Evolutionary conservation across 2,797 vertebrate species (phyloP), one percentile per base, ranked within the genome.

Genomic region (Lophura swinhoii): DNA sequence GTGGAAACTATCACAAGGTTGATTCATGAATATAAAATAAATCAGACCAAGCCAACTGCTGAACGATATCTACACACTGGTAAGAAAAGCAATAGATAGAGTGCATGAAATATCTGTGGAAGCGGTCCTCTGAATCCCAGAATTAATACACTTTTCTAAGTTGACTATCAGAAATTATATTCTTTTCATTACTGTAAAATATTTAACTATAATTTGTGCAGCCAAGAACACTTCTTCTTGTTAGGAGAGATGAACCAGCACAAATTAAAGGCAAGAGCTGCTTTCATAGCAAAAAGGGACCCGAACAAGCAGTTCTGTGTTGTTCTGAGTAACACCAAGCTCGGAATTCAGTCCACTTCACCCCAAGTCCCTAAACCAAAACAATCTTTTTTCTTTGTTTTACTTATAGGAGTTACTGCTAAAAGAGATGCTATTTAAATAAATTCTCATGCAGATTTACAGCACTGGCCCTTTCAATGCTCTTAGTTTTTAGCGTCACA

Each of bases 11-110:
- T 88, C 73, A 82, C 68, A 68, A 76, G 37, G 26, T 49, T 95
- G 93, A 92, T 73, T 93, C 53, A 90, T 8, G 29, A 93, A 79
- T 90, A 84, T 73, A 59, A 91, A 93, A 71, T 82, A 90, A 94
- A 92, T 79, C 72, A 93, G 51, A 75, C 18, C 11, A 71, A 35
- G 51, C 82, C 49, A 87, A 43, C 23, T 72, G 53, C 84, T 91
- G 73, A 46, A 79, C 84, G 80, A 90, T 28, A 66, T 69, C 35
- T 59, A 55, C 0, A 55, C 0, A 2, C 46, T 90, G 55, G 37
- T 74, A 77, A 9, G 49, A 87, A 72, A 28, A 74, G 55, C 18
- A 63, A 74, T 3, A 91, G 88, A 88, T 76, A 55, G 72, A 92
- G 29, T 23, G 13, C 48, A 84, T 86, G 77, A 88, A 91, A 53